Base-by-base conservation (phyloP, 2,113 vertebrate species). In the Neotragus moschatus region DNA sequence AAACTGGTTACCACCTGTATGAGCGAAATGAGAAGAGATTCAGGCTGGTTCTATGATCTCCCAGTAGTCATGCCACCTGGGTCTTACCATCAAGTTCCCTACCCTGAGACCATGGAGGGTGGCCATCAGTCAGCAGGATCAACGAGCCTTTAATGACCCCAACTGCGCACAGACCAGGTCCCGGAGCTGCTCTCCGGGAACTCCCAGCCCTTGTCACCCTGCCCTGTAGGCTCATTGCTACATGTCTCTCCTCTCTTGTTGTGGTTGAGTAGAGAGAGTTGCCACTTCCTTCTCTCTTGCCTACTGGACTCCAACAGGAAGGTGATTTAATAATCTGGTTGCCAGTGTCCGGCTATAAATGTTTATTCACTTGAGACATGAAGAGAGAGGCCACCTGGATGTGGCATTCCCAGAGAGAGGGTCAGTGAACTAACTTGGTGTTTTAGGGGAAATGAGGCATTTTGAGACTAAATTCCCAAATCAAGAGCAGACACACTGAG, bases 121-220 rank as follows among this genome's bases (percentile, higher is more conserved):
- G 43, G 7, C 9, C 60, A 15, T 58, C 15, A 2, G 26, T 49
- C 39, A 26, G 39, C 45, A 77, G 73, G 30, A 25, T 2, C 8
- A 30, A 0, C 1, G 19, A 66, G 30, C 15, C 53, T 36, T 11
- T 30, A 10, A 56, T 45, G 82, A 26, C 1, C 13, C 33, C 17
- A 6, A 7, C 0, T 6, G 87, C 11, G 1, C 14, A 1, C 12
- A 28, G 73, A 14, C 21, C 16, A 9, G 70, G 30, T 1, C 1
- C 53, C 4, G 17, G 25, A 88, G 43, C 51, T 61, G 51, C 80
- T 84, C 36, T 53, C 75, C 47, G 55, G 39, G 19, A 58, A 13
- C 21, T 47, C 33, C 39, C 11, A 2, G 60, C 53, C 30, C 60
- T 73, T 30, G 15, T 8, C 23, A 33, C 39, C 3, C 58, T 2